Conservation (phyloP, 1,140 invertebrate species). For the Dreissena polymorpha region DNA sequence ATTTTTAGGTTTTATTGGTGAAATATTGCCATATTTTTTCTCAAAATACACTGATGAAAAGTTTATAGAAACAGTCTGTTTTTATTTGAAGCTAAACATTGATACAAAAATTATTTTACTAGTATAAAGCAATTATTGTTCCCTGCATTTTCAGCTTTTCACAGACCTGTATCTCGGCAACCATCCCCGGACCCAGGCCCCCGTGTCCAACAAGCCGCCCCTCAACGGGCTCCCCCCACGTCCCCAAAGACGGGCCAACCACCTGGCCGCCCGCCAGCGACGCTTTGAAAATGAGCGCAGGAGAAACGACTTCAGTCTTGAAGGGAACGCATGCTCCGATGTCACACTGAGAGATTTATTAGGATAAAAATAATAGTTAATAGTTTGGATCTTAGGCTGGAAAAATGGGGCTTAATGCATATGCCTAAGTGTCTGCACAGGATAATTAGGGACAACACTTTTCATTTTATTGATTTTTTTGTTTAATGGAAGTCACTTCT, state of each 20-base stretch:
- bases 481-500: too few species aligned
- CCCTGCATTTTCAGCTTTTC: slow-evolving; percentile 49
- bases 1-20: too few species aligned
- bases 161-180: slow-evolving; percentile 71
- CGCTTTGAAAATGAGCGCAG: slow-evolving; percentile 47
- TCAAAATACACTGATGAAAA: too few species aligned
- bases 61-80: too few species aligned
- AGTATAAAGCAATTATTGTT: too few species aligned
- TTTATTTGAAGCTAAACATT: too few species aligned
- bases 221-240: slow-evolving; percentile 43
- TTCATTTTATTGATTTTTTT: too few species aligned
- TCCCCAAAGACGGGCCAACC: slow-evolving; percentile 48
- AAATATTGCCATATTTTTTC: too few species aligned
- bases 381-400: too few species aligned
- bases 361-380: background rate
- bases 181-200: slow-evolving; percentile 61
- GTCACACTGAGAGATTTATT: slow-evolving; percentile 57
- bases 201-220: slow-evolving; percentile 32
- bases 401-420: too few species aligned
- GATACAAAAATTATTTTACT: too few species aligned
- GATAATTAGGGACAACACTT: too few species aligned
- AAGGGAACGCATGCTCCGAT: slow-evolving; percentile 56
- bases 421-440: background rate
- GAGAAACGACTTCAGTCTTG: slow-evolving; percentile 60
- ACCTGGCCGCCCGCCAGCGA: slow-evolving; percentile 46